A percentile compares a stretch with the other conserved stretches of the same genome.
phyloP scores from a whole-genome alignment of 2,888 invertebrate species.

The Coleophora flavipennella region DNA sequence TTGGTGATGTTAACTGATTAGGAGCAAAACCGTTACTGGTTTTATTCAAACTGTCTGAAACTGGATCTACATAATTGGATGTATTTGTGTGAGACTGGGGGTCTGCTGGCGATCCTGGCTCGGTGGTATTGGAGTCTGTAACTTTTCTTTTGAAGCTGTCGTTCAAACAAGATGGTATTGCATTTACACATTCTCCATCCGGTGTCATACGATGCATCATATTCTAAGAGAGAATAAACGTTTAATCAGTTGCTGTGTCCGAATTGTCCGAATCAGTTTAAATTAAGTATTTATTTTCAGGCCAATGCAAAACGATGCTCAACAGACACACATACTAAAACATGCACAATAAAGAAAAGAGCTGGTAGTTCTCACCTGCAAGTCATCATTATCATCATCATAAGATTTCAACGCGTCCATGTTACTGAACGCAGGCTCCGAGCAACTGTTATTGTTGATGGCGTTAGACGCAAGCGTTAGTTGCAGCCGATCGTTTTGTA shows the following conservation, averaged over 20 bases:
- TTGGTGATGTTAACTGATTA: constrained; percentile 63
- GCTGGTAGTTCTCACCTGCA: constrained; percentile 48
- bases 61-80: constrained; percentile 51
- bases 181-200: constrained; percentile 76
- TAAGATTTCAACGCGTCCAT: constrained; percentile 44
- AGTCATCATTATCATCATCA: constrained; percentile 48
- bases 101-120: constrained; percentile 56
- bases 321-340: constrained; percentile 19
- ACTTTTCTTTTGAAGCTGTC: constrained; percentile 76
- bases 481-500: constrained; percentile 62
- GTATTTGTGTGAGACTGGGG: constrained; percentile 55
- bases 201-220: constrained; percentile 80
- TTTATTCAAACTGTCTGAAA: constrained; percentile 54
- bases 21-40: constrained; percentile 51
- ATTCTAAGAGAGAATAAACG: constrained; percentile 68
- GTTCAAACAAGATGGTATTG: constrained; percentile 77
- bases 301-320: not conserved
- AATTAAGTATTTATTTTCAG: constrained; percentile 1
- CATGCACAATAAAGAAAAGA: constrained; percentile 29
- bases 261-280: too few relatives aligned
- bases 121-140: constrained; percentile 53
- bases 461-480: constrained; percentile 69
- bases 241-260: constrained; percentile 6
- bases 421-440: constrained; percentile 47
- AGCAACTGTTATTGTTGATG: constrained; percentile 56